Evolutionary conservation across 2,888 invertebrate genomes (phyloP).

Genomic region (Kuschelorhynchus macadamiae): DNA sequence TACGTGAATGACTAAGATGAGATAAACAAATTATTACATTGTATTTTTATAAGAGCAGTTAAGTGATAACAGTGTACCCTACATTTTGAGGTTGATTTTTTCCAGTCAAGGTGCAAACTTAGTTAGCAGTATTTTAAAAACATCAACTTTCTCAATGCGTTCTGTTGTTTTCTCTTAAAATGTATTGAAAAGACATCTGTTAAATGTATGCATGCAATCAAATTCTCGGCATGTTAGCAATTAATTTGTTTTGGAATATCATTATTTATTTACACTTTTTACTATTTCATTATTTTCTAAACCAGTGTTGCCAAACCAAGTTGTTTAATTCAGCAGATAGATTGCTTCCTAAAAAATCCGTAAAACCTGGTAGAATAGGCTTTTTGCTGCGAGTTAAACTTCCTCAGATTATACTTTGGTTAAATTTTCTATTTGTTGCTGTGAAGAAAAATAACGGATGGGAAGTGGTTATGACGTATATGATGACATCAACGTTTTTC

Average conservation of each 20-base stretch:
- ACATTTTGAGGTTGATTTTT: slow-evolving; percentile 34
- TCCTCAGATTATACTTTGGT: no score
- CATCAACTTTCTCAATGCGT: background rate
- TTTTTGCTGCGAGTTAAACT: no score
- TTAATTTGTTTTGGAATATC: slow-evolving; percentile 21
- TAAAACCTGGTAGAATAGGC: no score
- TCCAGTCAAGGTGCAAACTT: slow-evolving; percentile 10
- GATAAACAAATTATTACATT: slow-evolving; percentile 21
- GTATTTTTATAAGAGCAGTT: slow-evolving; percentile 11
- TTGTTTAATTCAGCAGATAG: no score
- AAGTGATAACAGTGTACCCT: slow-evolving; percentile 26
- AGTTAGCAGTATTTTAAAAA: slow-evolving; percentile 14
- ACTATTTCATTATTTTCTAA: slow-evolving; percentile 15
- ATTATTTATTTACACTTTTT: slow-evolving; percentile 24
- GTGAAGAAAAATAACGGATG: no score
- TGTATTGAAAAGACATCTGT: background rate
- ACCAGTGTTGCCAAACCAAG: slow-evolving; percentile 31
- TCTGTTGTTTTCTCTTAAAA: background rate
- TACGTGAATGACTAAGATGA: slow-evolving; percentile 15
- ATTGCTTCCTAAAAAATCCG: no score
- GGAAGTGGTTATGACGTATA: no score
- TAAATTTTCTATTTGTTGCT: no score
- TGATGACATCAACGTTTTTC: no score
- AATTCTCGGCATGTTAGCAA: background rate
- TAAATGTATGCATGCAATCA: background rate